Evolutionary conservation across 2,113 vertebrate species (phyloP), one percentile per base, ranked within the genome.

Genomic region (Asarcornis scutulata): DNA sequence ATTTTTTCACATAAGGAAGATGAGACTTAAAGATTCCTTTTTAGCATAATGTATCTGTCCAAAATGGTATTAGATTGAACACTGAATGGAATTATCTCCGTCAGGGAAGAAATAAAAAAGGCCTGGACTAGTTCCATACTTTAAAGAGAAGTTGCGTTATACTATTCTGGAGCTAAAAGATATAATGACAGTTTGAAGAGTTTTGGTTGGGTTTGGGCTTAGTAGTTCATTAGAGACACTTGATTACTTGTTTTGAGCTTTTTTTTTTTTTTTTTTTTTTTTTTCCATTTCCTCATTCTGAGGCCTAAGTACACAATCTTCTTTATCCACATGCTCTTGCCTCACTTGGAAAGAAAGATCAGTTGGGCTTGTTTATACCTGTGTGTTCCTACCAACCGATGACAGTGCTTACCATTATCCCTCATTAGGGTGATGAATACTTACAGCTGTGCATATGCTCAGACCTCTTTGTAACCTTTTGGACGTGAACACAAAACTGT

Each of bases 381-480:
- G 29, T 34, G 4, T 0, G 0, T 59, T 50, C 68, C 59, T 26
- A 62, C 36, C 31, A 55, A 1, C 25, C 31, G 40, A 7, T 0
- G 1, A 26, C n/a, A 52, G 17, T 22, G 34, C 17, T 5, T 8
- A 46, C 8, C 20, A 34, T 38, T 14, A 20, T 22, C 44, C 23
- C 77, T 56, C 52, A 14, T 27, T 40, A 38, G 46, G 0, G 10
- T 13, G 64, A 59, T 25, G 4, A 72, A 64, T 2, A 40, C 50
- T 29, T 14, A 34, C 32, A 69, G 23, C 1, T 1, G 21, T 21
- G 50, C 27, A 0, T 31, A 13, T 34, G 29, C 44, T 53, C 56
- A 72, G 38, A 71, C 23, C 26, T 46, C 64, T 84, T 44, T 46
- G 32, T 48, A 86, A 0, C 11, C 1, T 11, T 26, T 17, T 13